Evolutionary conservation across 1,140 invertebrate species (phyloP).

Genomic region (Macrocentrus cingulum): DNA sequence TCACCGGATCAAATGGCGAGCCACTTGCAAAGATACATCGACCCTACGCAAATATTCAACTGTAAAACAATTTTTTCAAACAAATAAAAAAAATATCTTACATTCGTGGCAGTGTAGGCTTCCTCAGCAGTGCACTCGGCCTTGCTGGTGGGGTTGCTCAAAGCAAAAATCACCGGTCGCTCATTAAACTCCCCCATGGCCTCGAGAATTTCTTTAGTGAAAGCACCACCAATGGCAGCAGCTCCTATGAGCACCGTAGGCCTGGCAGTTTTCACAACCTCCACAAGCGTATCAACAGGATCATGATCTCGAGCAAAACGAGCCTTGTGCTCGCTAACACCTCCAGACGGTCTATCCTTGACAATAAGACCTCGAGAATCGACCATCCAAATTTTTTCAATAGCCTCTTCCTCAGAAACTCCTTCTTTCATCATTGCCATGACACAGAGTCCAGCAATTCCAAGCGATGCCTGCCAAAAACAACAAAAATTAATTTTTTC

Average conservation of each 20-base stretch:
- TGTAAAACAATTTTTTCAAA: slow-evolving; percentile 17
- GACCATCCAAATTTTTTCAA: slow-evolving; percentile 71
- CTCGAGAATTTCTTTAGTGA: slow-evolving; percentile 80
- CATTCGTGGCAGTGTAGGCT: slow-evolving; percentile 83
- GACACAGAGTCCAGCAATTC: slow-evolving; percentile 84
- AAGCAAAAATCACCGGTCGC: slow-evolving; percentile 87
- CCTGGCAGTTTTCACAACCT: slow-evolving; percentile 77
- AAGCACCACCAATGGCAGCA: slow-evolving; percentile 79
- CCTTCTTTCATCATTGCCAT: slow-evolving; percentile 88
- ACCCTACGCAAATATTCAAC: slow-evolving; percentile 60
- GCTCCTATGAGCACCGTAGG: slow-evolving; percentile 88
- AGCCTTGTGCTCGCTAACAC: slow-evolving; percentile 73
- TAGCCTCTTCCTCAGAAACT: slow-evolving; percentile 69
- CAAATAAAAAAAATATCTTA: slow-evolving; percentile 44
- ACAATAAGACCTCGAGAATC: slow-evolving; percentile 79
- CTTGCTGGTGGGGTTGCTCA: slow-evolving; percentile 95
- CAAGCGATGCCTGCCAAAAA: slow-evolving; percentile 70
- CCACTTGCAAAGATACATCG: slow-evolving; percentile 88
- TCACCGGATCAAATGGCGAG: slow-evolving; percentile 86
- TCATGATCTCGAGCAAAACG: slow-evolving; percentile 73
- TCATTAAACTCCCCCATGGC: slow-evolving; percentile 79
- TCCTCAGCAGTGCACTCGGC: slow-evolving; percentile 97
- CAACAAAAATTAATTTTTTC: slow-evolving; percentile 26
- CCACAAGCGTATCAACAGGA: slow-evolving; percentile 70
- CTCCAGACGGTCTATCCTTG: slow-evolving; percentile 73